phyloP scores from a whole-genome alignment of 2,113 vertebrate species.

The Ictalurus furcatus region DNA sequence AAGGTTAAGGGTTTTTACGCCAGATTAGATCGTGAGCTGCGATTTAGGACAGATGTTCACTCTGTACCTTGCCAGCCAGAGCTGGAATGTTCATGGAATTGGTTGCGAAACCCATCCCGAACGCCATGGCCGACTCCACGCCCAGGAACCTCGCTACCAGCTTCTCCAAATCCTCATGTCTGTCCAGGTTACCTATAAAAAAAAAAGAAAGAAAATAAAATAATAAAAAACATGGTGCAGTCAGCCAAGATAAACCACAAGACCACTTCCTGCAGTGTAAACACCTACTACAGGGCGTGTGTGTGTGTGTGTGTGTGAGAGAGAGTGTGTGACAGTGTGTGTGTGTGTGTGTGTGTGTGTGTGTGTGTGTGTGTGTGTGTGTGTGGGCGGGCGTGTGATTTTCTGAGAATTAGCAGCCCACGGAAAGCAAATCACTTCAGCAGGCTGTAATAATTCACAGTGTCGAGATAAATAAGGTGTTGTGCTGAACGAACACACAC shows the following conservation, averaged over 20 bases:
- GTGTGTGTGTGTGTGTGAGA: background rate
- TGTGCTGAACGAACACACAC: conserved; percentile 60
- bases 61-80: conserved; percentile 83
- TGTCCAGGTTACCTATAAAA: conserved; percentile 85
- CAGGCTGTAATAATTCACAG: too few species aligned
- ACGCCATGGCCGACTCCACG: conserved; percentile 91
- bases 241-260: conserved; percentile 20
- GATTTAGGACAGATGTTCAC: background rate
- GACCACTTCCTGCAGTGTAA: conserved; percentile 1
- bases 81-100: conserved; percentile 98
- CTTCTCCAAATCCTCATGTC: conserved; percentile 87
- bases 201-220: conserved; percentile 44
- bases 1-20: background rate
- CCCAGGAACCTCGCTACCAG: conserved; percentile 86
- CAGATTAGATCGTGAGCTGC: background rate
- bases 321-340: too few species aligned
- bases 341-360: background rate
- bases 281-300: background rate
- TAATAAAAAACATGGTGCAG: conserved; percentile 41
- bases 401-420: background rate
- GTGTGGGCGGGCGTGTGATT: background rate
- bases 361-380: too few species aligned
- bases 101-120: conserved; percentile 95
- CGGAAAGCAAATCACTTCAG: background rate
- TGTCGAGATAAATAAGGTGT: background rate